phyloP scores from a whole-genome alignment of 2,888 invertebrate species.

The Brenthis hecate region DNA sequence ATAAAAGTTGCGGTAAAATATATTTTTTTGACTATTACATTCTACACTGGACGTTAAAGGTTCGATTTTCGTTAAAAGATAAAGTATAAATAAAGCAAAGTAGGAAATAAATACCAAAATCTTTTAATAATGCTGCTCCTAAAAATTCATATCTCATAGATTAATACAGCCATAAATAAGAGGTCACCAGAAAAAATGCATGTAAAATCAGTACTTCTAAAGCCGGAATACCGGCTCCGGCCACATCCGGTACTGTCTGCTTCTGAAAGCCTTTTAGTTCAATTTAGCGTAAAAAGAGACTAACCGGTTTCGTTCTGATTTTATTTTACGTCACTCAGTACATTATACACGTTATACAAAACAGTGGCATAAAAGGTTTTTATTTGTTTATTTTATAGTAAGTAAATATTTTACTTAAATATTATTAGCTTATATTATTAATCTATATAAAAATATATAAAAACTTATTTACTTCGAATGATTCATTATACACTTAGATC shows the following conservation, averaged over 20 bases:
- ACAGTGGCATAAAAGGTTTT: constrained; percentile 21
- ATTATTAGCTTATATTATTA: no score
- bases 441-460: no score
- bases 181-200: constrained; percentile 52
- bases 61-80: no score
- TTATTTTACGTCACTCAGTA: constrained; percentile 61
- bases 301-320: constrained; percentile 51
- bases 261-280: constrained; percentile 77
- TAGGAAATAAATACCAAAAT: background rate
- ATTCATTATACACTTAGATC: no score
- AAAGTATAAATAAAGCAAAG: no score
- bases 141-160: constrained; percentile 10
- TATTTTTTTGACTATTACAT: background rate
- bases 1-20: no score
- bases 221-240: constrained; percentile 66
- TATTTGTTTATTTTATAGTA: background rate
- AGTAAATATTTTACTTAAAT: background rate
- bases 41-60: background rate
- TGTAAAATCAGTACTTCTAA: constrained; percentile 60
- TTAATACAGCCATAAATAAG: constrained; percentile 50
- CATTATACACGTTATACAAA: constrained; percentile 54
- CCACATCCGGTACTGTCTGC: constrained; percentile 67
- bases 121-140: constrained; percentile 15
- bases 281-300: constrained; percentile 72
- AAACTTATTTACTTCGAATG: no score